Evolutionary conservation across 2,888 invertebrate genomes (phyloP), one percentile per base, ranked within the genome.

Genomic region (Cecidostiba fungosa): DNA sequence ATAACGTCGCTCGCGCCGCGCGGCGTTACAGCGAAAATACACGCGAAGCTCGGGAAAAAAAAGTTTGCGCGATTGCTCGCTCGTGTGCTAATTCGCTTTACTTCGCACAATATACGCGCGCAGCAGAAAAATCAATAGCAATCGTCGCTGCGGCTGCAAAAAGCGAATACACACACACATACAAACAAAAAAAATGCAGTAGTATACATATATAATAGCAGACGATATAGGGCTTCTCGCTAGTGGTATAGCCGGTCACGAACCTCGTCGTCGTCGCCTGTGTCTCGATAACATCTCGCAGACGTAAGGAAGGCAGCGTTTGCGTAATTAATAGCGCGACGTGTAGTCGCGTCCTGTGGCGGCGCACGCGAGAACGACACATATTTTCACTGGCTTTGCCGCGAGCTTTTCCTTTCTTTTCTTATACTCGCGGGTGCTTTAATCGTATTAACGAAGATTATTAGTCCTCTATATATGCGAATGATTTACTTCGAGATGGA

Each of bases 271-370:
- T 23, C 39, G 70, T n/a, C 72, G 23, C 72, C 72, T 72, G 23
- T 43, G 72, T 43, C 14, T 14, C 69, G 62, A 66, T 62, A 77
- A 29, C 43, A 70, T 43, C 70, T 79, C 62, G 6, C 39, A 59
- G 26, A 78, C 23, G 23, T 66, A 66, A 23, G 70, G 50, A n/a
- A 50, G n/a, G 19, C 54, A 50, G 36, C 69, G 29, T 23, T 79
- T 79, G 70, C 70, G 79, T 79, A 79, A 79, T 79, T 79, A 79
- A 79, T 79, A 36, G 50, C 79, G 39, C 77, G 39, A 59, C 59
- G 47, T 77, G 59, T 16, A 50, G 6, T n/a, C 54, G n/a, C n/a
- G 23, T 59, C 54, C 54, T 59, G n/a, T 59, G n/a, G 50, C 50
- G 16, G 50, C 19, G 19, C 54, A 59, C 54, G 54, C 54, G 54